Base-by-base conservation (phyloP, 2,888 invertebrate species). In the Nymphalis polychloros region DNA sequence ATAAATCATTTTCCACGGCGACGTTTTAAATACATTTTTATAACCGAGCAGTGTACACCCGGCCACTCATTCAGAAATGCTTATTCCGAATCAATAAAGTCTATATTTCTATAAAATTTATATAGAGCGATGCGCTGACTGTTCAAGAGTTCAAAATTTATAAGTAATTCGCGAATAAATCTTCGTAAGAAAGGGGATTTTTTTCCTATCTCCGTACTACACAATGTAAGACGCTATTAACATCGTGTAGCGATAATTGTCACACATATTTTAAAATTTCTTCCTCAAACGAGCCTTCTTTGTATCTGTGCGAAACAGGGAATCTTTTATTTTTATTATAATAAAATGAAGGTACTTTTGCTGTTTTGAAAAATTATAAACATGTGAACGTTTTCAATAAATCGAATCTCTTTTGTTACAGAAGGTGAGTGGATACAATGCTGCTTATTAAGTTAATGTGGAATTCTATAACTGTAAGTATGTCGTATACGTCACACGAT, bases 101-200 rank as follows among this genome's bases (percentile, higher is more conserved):
- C 27, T 63, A 70, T 48, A 20, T 60, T 63, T 23, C 46, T 35
- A 48, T 46, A 16, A 35, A 35, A 19, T 31, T 17, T 10, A 4
- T 52, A 16, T 55, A 17, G 20, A 62, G 17, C 17, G 47, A 64
- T 53, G 52, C 59, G 65, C 63, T 50, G 35, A 27, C 59, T 63
- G 68, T 71, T 75, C 79, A 78, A 65, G 64, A 70, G 63, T 72
- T 68, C 84, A 80, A 88, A 89, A 91, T 90, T 90, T 89, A 92
- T 89, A 89, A 89, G 92, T 92, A 92, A 92, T 92, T 92, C 92
- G 89, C 87, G 87, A 90, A 92, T 92, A 92, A 92, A 92, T 92
- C 92, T 91, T 86, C 77, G 76, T 77, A 79, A 80, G 81, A 76
- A 80, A 80, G 85, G 90, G 89, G 86, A 83, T 77, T 79, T 90